Evolutionary conservation across 2,888 invertebrate genomes (phyloP).

Genomic region (Platerodrilus igneus): DNA sequence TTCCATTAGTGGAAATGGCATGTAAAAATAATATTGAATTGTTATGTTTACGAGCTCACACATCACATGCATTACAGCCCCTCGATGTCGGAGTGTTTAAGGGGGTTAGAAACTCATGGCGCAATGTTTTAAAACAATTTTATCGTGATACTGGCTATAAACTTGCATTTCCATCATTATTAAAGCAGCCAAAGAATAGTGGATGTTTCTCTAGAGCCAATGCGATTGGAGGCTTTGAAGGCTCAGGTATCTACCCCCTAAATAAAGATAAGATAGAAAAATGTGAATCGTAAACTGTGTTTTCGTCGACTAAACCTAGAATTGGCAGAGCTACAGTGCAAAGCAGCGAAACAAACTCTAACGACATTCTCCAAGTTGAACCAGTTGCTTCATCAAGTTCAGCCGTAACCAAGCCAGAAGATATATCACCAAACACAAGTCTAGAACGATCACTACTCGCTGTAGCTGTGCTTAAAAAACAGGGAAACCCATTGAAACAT

Average conservation of each 20-base stretch:
- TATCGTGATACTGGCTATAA: conserved; percentile 16
- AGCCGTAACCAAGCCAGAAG: too few species aligned
- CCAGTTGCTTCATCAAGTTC: too few species aligned
- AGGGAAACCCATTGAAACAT: neutral
- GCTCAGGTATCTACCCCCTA: conserved; percentile 15
- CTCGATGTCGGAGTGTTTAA: conserved; percentile 24
- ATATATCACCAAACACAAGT: too few species aligned
- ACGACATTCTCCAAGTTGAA: too few species aligned
- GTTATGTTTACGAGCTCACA: conserved; percentile 17
- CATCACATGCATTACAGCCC: conserved; percentile 14
- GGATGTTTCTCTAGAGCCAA: conserved; percentile 17
- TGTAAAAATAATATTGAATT: conserved; percentile 17
- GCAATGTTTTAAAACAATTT: conserved; percentile 5
- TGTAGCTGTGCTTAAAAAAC: neutral
- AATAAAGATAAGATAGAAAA: conserved; percentile 10
- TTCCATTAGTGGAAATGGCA: conserved; percentile 15
- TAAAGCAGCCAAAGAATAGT: conserved; percentile 11
- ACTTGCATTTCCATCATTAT: conserved; percentile 8
- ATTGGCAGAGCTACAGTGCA: too few species aligned
- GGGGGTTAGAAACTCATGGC: conserved; percentile 7
- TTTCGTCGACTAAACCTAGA: too few species aligned
- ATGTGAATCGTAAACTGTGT: too few species aligned
- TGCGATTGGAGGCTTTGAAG: conserved; percentile 18
- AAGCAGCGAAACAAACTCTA: too few species aligned
- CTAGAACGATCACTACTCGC: too few species aligned